Evolutionary conservation across 2,113 vertebrate genomes (phyloP).

Genomic region (Gulo gulo): DNA sequence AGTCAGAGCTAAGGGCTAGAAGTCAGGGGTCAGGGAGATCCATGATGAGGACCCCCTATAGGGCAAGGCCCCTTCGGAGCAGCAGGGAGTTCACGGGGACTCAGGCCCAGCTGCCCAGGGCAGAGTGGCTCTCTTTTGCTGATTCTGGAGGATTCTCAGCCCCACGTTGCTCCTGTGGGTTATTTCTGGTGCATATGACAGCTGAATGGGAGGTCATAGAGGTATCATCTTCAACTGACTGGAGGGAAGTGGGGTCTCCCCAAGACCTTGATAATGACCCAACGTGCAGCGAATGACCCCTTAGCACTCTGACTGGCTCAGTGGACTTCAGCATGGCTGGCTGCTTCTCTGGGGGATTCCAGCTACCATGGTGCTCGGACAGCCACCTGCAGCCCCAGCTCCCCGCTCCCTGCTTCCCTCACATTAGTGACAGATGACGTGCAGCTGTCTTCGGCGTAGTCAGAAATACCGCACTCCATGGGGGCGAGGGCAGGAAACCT

Average conservation of each 20-base stretch:
- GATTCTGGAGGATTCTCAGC: not conserved
- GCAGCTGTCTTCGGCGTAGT: not conserved
- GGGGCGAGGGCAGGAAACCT: slow-evolving; percentile 27
- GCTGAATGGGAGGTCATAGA: not conserved
- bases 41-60: too few relatives aligned
- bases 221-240: not conserved
- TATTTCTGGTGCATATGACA: not conserved
- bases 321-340: too few relatives aligned
- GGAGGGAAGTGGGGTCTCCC: not conserved
- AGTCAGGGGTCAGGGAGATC: not conserved
- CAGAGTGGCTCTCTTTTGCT: not conserved
- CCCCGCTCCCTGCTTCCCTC: not conserved
- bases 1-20: not conserved
- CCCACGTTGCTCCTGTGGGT: not conserved
- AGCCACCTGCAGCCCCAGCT: not conserved
- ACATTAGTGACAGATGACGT: not conserved
- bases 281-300: not conserved
- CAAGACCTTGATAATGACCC: not conserved
- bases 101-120: not conserved
- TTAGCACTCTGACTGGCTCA: not conserved
- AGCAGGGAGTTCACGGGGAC: not conserved
- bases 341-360: not conserved
- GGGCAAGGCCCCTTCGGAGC: not conserved
- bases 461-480: not conserved
- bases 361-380: not conserved